Evolutionary conservation across 2,888 invertebrate species (phyloP), one percentile per base, ranked within the genome.

Genomic region (Coelogynopora nodosa): DNA sequence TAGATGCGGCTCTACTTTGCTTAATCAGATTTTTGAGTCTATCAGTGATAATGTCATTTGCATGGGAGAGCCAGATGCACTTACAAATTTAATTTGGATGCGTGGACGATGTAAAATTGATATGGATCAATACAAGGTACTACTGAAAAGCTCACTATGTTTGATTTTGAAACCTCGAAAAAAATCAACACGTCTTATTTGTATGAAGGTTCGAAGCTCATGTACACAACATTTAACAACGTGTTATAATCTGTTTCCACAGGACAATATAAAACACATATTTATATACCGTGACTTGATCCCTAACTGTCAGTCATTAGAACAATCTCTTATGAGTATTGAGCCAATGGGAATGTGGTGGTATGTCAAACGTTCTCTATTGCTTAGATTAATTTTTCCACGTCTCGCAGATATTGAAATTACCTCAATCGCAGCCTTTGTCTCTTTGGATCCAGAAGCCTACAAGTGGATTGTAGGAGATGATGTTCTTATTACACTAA

Each of bases 61-160:
- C 5, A 88, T 90, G 26, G 88, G 89, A 74, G 90, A 90, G 86
- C 90, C 90, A 0, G 90, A 90, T 86, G 89, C 89, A 13, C 87
- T 90, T 5, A 90, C 90, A 26, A 90, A 89, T 23, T 28, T 87
- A 2, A 29, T 5, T 23, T 49, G 10, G 28, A 2, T 84, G 18
- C 49, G 49, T 49, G 49, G 49, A 10, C 49, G 49, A 10, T 18
- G 49, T 29, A 85, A n/a, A 23, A 30, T 74, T 26, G 27, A 13
- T 23, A 13, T 23, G 2, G 27, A 74, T 74, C 74, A 74, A 26
- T 74, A 74, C 74, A 74, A 74, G 27, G 23, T 26, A 5, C 74
- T 74, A 2, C 27, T 74, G 2, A 23, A 26, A 23, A 74, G 74
- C 23, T 74, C 23, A n/a, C 2, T 74, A 2, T n/a, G 23, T 23